Percentiles rank a stretch among this genome's conserved stretches.
Evolutionary conservation across 2,888 invertebrate species (phyloP).

Genomic region (Steinernema hermaphroditum): DNA sequence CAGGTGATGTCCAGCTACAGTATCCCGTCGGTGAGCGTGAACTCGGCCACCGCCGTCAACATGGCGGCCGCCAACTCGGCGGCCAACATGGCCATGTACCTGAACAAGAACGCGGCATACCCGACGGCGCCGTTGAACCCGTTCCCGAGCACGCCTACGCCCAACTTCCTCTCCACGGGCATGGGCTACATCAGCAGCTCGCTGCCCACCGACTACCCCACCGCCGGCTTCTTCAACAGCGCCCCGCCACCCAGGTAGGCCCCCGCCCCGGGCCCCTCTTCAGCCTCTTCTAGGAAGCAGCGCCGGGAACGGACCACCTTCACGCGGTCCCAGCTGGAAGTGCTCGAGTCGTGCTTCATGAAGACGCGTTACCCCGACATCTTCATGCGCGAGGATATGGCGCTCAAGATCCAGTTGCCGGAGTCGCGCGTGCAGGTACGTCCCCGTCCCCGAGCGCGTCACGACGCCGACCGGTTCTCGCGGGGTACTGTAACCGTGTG

Average conservation of each 20-base stretch:
- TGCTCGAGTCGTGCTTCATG: constrained; percentile 43
- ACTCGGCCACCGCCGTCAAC: constrained; percentile 10
- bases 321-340: constrained; percentile 34
- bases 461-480: constrained; percentile 17
- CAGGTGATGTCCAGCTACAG: constrained; percentile 23
- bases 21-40: constrained; percentile 29
- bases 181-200: constrained; percentile 24
- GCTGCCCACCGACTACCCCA: constrained; percentile 19
- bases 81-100: constrained; percentile 27
- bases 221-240: constrained; percentile 20
- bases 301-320: constrained; percentile 40
- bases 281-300: constrained; percentile 3
- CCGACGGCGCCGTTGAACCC: constrained; percentile 12
- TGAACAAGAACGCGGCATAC: constrained; percentile 18
- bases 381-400: constrained; percentile 55
- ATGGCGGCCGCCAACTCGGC: constrained; percentile 26
- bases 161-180: constrained; percentile 23
- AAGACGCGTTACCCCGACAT: constrained; percentile 50
- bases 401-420: constrained; percentile 55
- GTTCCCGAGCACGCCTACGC: constrained; percentile 13
- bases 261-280: too few relatives aligned
- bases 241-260: constrained; percentile 4
- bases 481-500: constrained; percentile 11
- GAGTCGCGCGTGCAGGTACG: constrained; percentile 56
- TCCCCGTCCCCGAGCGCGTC: background rate